Evolutionary conservation across 2,797 vertebrate genomes (phyloP).

Genomic region (Macropus fuliginosus): DNA sequence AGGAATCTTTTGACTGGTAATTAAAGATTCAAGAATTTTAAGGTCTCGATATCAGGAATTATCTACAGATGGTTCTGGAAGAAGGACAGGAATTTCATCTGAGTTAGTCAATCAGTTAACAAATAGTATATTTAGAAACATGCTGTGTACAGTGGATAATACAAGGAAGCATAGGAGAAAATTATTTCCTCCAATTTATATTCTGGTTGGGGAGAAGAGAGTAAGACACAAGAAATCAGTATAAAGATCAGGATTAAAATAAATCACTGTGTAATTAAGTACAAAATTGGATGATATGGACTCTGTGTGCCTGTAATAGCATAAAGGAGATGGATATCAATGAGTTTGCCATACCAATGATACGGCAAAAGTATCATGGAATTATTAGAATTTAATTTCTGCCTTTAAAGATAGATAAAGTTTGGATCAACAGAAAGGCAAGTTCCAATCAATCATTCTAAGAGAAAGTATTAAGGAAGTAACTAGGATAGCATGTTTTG

Average conservation of each 20-base stretch:
- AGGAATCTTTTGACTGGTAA: not conserved
- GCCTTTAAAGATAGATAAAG: conserved; percentile 36
- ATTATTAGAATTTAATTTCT: conserved; percentile 16
- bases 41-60: not conserved
- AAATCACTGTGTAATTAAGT: conserved; percentile 28
- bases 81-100: conserved; percentile 11
- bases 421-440: conserved; percentile 41
- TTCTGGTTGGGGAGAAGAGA: not conserved
- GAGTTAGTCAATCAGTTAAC: conserved; percentile 29
- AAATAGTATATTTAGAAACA: not conserved
- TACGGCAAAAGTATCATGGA: conserved; percentile 1
- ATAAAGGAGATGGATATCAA: conserved; percentile 37
- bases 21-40: not conserved
- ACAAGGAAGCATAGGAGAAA: not conserved
- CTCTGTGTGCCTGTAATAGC: conserved; percentile 34
- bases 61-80: not conserved
- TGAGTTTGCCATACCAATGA: not conserved
- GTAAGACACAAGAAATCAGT: not conserved
- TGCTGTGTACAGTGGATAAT: not conserved
- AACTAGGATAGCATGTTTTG: not conserved
- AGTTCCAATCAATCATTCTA: not conserved
- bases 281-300: conserved; percentile 19
- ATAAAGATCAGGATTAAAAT: not conserved
- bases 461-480: not conserved
- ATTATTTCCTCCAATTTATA: not conserved